These are phyloP conservation scores for Chamaea fasciata DNA, from an alignment of 2,113 vertebrate species.

Conservation along the genomic window DNA sequence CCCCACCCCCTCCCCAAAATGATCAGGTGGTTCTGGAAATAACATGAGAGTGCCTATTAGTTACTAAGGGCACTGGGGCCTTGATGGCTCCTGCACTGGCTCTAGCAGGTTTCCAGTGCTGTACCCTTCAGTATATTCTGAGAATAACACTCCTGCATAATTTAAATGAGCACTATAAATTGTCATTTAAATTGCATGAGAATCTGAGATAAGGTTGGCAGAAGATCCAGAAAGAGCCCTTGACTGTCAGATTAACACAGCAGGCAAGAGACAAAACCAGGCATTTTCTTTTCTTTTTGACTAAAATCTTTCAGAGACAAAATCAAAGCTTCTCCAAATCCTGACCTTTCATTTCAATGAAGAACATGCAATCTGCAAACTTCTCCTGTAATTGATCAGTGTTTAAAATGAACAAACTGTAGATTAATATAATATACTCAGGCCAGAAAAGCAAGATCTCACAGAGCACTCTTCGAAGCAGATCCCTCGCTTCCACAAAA, in stretches of 20 bases:
- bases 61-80: not conserved
- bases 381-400: constrained; percentile 25
- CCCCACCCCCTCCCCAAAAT: rapidly evolving
- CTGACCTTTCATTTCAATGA: constrained; percentile 37
- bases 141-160: constrained; percentile 23
- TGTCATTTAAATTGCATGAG: constrained; percentile 47
- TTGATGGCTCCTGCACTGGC: not conserved
- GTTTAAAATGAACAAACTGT: constrained; percentile 25
- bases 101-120: not conserved
- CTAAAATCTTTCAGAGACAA: not conserved
- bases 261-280: not conserved
- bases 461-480: not conserved
- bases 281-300: not conserved
- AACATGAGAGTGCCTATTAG: not conserved
- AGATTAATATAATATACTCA: constrained; percentile 31
- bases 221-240: constrained; percentile 31
- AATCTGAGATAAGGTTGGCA: constrained; percentile 17
- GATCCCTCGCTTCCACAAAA: constrained; percentile 40
- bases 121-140: not conserved
- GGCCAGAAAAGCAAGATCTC: constrained; percentile 22
- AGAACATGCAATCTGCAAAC: constrained; percentile 10
- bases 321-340: not conserved
- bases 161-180: constrained; percentile 26
- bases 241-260: constrained; percentile 22
- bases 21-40: not conserved